Percentiles rank a stretch among this genome's conserved stretches.
Conservation (phyloP, 2,888 invertebrate species). For the Bugula neritina region DNA sequence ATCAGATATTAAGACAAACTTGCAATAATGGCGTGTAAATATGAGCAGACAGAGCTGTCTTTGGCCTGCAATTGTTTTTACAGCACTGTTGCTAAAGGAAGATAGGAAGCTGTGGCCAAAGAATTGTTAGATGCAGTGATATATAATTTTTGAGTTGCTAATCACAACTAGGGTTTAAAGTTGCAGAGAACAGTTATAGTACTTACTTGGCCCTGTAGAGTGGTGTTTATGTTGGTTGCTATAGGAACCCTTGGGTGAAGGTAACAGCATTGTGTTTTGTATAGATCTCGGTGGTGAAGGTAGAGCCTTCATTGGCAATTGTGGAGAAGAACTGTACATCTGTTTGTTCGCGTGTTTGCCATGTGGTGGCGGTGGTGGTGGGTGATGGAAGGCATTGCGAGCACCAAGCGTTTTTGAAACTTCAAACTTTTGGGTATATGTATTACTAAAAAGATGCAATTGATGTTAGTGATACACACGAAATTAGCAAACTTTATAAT, state of each 20-base stretch:
- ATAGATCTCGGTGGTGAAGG: not conserved
- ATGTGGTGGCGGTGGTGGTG: not conserved
- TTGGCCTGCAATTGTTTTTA: too few species aligned
- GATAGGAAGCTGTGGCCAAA: too few species aligned
- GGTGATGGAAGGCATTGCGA: slow-evolving; percentile 24
- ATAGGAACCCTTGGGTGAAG: not conserved
- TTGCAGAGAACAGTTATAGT: too few species aligned
- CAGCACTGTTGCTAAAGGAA: too few species aligned
- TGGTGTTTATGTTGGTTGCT: not conserved
- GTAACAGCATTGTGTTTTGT: not conserved
- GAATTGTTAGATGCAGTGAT: too few species aligned
- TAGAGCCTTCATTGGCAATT: slow-evolving; percentile 18
- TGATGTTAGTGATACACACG: too few species aligned
- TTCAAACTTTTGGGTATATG: slow-evolving; percentile 13
- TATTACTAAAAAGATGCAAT: not conserved
- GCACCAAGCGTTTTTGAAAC: slow-evolving; percentile 24
- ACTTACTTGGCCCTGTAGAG: not conserved
- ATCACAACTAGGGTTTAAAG: too few species aligned
- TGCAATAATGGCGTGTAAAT: too few species aligned
- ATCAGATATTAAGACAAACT: too few species aligned
- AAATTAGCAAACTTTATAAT: too few species aligned
- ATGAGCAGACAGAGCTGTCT: too few species aligned
- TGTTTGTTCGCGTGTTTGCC: not conserved
- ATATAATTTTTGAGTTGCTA: too few species aligned
- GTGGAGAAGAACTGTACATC: slow-evolving; percentile 9